Percentiles rank a stretch among this genome's conserved stretches.
These are phyloP conservation scores for Acanthaster planci DNA, from an alignment of 35 echinoderm and acorn worm species.

Conservation along the genomic window DNA sequence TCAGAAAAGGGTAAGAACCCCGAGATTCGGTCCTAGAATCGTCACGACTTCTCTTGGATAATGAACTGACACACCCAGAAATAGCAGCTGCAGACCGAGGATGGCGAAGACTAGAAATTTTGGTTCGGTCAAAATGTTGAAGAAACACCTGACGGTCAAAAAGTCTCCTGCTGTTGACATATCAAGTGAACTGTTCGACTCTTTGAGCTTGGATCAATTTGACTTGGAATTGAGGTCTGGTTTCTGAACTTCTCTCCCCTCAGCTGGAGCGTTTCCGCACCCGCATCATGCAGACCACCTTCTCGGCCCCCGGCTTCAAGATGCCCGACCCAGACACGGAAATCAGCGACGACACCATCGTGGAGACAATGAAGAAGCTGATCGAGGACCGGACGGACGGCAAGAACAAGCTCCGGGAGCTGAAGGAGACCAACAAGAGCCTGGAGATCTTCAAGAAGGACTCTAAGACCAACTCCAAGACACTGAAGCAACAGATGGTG, in stretches of 20 bases:
- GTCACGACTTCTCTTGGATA: no score
- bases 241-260: not conserved
- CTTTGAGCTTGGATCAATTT: no score
- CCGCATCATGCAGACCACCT: constrained; percentile 77
- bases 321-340: constrained; percentile 70
- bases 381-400: constrained; percentile 82
- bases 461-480: constrained; percentile 77
- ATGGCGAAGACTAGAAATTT: no score
- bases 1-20: constrained; percentile 72
- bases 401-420: constrained; percentile 76
- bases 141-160: no score
- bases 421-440: constrained; percentile 78
- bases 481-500: constrained; percentile 71
- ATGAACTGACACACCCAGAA: no score
- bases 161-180: no score
- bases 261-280: constrained; percentile 80
- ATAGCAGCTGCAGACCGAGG: no score
- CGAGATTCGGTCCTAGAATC: no score
- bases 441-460: constrained; percentile 72
- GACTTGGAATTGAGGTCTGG: no score
- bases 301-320: constrained; percentile 91
- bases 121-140: not conserved
- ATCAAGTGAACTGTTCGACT: no score
- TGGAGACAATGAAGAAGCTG: constrained; percentile 74
- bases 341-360: constrained; percentile 70